Conservation (phyloP, 2,888 invertebrate species). For the Melinaea marsaeus region DNA sequence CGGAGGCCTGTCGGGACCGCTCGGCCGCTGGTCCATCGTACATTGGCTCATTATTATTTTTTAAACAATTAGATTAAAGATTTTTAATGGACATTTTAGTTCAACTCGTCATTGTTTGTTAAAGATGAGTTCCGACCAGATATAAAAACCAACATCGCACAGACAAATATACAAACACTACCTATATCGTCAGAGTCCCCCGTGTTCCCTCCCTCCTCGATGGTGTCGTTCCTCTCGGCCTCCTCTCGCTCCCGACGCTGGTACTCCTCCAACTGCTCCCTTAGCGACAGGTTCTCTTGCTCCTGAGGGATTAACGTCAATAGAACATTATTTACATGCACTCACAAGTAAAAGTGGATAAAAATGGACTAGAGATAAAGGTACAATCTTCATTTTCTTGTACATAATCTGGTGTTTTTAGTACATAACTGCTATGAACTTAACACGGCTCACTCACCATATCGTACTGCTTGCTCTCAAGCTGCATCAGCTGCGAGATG, state of each 20-base stretch:
- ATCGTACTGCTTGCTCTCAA: conserved; percentile 77
- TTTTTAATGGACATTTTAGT: no score
- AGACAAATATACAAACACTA: not conserved
- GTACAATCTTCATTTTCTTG: no score
- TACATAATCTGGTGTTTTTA: no score
- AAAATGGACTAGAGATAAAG: no score
- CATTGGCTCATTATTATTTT: no score
- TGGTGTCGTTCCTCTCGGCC: conserved; percentile 45
- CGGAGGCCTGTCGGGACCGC: conserved; percentile 30
- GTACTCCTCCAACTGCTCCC: conserved; percentile 76
- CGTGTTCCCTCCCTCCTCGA: conserved; percentile 19
- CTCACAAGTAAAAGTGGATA: no score
- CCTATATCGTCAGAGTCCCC: conserved; percentile 30
- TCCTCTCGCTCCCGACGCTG: conserved; percentile 69
- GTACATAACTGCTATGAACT: not conserved
- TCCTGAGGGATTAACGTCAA: conserved; percentile 52
- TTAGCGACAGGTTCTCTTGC: conserved; percentile 77
- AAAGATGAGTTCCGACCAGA: no score
- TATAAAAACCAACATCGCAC: no score
- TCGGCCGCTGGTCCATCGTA: conserved; percentile 27
- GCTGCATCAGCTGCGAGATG: conserved; percentile 77
- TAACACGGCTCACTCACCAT: conserved; percentile 66
- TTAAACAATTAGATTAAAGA: no score
- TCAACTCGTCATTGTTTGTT: no score
- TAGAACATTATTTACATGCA: not conserved